Evolutionary conservation across 1,140 invertebrate genomes (phyloP), one percentile per base, ranked within the genome.

Genomic region (Formica exsecta): DNA sequence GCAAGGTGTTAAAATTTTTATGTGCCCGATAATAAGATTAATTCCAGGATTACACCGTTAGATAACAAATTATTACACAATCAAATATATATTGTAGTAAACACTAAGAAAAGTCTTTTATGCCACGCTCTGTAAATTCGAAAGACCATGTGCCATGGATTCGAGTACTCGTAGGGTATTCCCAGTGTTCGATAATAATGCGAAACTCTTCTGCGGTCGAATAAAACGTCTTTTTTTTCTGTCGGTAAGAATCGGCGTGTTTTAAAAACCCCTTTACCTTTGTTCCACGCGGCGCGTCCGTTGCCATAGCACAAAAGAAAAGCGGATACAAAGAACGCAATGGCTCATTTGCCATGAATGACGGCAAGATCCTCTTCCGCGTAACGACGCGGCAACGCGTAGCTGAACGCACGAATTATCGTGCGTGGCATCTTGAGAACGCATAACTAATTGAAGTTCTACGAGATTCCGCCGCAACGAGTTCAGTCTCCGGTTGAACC

Each of bases 211-310:
- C 61, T 73, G 81, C 66, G 65, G 70, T 87, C 88, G 86, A 90
- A 91, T 90, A 87, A 91, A 77, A 90, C 70, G 32, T 83, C 71
- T 38, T 80, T 41, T 81, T 51, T 83, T 73, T 80, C 64, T 73
- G 71, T 74, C 83, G 54, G 83, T 73, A 77, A 38, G 76, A 79
- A 86, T 86, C 77, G 75, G 7, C 54, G 59, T 65, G 9, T 87
- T 91, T 84, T 87, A 77, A 84, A 65, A 85, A 92, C 85, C 87
- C 88, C 88, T 91, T 92, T 77, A 77, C 54, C 85, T 85, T 29
- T 62, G 77, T 65, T 79, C 84, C 65, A 65, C 57, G 13, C 79
- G 19, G 57, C 25, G 68, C 84, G 87, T 74, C 61, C 61, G 87
- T 59, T 11, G 59, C 57, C 71, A 64, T 41, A 32, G 76, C 41